Conservation (phyloP, 2,113 vertebrate genomes). For the Australoheros scitulus region DNA sequence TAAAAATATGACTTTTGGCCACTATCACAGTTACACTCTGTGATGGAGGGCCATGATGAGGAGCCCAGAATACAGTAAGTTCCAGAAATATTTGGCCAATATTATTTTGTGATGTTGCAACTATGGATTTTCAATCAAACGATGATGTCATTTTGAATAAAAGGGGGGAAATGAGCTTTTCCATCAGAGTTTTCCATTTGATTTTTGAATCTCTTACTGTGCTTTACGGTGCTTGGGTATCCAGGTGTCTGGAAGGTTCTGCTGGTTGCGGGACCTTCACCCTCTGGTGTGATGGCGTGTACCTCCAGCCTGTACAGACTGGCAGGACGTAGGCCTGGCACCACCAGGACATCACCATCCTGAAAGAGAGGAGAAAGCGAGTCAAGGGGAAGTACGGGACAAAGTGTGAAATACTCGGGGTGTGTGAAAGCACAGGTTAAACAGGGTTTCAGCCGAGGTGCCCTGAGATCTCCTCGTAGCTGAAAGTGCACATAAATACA, state of each 20-base stretch:
- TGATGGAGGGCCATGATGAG: background rate
- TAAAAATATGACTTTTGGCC: background rate
- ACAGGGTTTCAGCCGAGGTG: accelerated
- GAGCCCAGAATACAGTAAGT: background rate
- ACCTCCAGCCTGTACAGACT: constrained; percentile 76
- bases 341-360: constrained; percentile 63
- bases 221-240: constrained; percentile 45
- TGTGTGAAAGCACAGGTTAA: background rate
- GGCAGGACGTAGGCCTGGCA: constrained; percentile 61
- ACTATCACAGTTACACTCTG: background rate
- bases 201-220: constrained; percentile 53
- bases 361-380: constrained; percentile 3
- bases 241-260: constrained; percentile 73
- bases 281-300: constrained; percentile 56
- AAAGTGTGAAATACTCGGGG: background rate
- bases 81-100: background rate
- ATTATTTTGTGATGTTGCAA: background rate
- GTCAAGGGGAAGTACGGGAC: background rate
- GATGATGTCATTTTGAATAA: background rate
- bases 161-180: background rate
- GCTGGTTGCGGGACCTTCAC: constrained; percentile 66
- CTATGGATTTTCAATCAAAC: background rate
- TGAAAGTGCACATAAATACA: no score
- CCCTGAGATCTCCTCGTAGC: background rate
- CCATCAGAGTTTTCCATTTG: background rate